A percentile compares a stretch with the other conserved stretches of the same genome.
Evolutionary conservation across 1,140 invertebrate genomes (phyloP).

Genomic region (Eupristina koningsbergeri): DNA sequence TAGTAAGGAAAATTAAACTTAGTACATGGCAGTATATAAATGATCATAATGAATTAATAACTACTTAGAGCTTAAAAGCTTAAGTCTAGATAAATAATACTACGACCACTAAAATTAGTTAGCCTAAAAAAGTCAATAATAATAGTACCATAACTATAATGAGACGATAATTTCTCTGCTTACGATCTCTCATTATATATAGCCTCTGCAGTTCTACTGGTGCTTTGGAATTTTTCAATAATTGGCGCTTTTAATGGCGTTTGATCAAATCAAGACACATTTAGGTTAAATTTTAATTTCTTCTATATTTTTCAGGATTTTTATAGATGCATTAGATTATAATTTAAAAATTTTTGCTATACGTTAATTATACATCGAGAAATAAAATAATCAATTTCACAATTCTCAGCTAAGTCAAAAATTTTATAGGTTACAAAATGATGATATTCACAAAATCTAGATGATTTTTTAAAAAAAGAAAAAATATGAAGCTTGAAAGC

Average conservation of each 20-base stretch:
- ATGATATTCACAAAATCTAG: too few relatives aligned
- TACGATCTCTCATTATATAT: slow-evolving; percentile 39
- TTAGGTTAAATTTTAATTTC: slow-evolving; percentile 29
- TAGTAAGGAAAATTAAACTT: background rate
- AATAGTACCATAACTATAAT: slow-evolving; percentile 18
- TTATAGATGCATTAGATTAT: background rate
- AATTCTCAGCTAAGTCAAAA: too few relatives aligned
- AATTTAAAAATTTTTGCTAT: slow-evolving; percentile 3
- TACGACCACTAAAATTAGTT: slow-evolving; percentile 2
- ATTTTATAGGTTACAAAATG: too few relatives aligned
- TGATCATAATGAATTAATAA: slow-evolving; percentile 21
- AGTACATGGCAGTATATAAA: slow-evolving; percentile 13
- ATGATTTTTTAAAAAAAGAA: too few relatives aligned
- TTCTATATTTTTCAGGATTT: background rate
- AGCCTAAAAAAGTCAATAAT: slow-evolving; percentile 24
- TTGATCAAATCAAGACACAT: slow-evolving; percentile 11
- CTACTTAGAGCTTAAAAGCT: slow-evolving; percentile 4
- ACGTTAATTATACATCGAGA: background rate
- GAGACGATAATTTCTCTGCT: slow-evolving; percentile 28
- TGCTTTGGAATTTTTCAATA: slow-evolving; percentile 33
- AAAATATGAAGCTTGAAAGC: too few relatives aligned
- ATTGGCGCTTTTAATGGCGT: background rate
- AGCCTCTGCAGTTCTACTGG: slow-evolving; percentile 23
- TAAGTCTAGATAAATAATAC: slow-evolving; percentile 3
- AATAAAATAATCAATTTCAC: too few relatives aligned